Percentiles rank a stretch among this genome's conserved stretches.
These are phyloP conservation scores for Chlamydotis undulata DNA, from an alignment of 2,113 vertebrate genomes.

Conservation along the genomic window DNA sequence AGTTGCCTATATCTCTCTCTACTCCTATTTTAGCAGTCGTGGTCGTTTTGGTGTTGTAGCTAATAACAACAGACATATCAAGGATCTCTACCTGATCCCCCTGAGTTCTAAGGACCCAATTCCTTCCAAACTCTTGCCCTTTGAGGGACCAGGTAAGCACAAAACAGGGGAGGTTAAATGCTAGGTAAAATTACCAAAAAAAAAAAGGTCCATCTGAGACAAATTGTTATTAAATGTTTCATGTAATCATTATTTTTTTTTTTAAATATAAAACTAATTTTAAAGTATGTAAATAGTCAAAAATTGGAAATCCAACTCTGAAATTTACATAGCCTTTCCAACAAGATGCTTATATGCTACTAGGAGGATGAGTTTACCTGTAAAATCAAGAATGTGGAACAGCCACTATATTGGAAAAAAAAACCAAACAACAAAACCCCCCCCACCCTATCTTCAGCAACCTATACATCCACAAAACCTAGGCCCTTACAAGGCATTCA, in stretches of 20 bases:
- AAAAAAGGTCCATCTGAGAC: neutral
- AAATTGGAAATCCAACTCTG: neutral
- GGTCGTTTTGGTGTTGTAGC: conserved; percentile 95
- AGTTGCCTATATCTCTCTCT: conserved; percentile 95
- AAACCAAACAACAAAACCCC: neutral
- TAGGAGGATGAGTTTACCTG: neutral
- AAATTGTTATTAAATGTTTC: neutral
- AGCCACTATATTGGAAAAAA: neutral
- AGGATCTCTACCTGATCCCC: conserved; percentile 97
- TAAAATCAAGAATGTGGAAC: neutral
- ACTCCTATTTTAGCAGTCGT: conserved; percentile 98
- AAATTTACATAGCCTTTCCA: neutral
- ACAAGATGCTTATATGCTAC: neutral
- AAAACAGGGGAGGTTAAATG: conserved; percentile 43
- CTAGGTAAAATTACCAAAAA: conserved; percentile 10
- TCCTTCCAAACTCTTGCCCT: conserved; percentile 91
- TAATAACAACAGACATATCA: conserved; percentile 90
- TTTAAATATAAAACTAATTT: neutral
- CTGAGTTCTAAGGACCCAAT: conserved; percentile 90
- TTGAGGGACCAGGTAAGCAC: conserved; percentile 96
- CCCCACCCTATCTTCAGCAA: neutral
- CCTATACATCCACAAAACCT: neutral
- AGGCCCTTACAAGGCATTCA: neutral
- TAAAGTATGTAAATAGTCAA: neutral
- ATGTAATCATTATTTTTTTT: neutral